Base-by-base conservation (phyloP, 2,888 invertebrate species). In the Spatulosminthurus flaviceps region DNA sequence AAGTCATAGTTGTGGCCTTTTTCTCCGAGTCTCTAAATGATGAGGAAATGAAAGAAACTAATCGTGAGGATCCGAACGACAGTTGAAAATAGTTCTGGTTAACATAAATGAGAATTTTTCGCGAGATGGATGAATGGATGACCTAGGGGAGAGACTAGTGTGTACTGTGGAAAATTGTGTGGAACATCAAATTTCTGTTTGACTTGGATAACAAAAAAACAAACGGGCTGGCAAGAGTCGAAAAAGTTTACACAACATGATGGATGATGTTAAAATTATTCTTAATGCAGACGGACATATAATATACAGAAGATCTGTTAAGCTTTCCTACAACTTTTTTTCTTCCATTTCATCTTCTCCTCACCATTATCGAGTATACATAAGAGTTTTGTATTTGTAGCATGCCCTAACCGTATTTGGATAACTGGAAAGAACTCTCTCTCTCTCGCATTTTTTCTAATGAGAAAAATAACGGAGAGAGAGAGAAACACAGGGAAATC, bases 191-290 rank as follows among this genome's bases (percentile, higher is more conserved):
- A 69, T 71, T 29, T 76, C 81, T 81, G 79, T 79, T 78, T 78
- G 81, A 76, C 78, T 81, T 79, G 78, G 79, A 81, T 72, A 78
- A 77, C 75, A 81, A 75, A 66, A 79, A 75, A 80, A 74, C 66
- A 77, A 79, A 79, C 70, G 34, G 71, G 81, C 71, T 69, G 74
- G 80, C 72, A 71, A 78, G 71, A 76, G 73, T 41, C 64, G 74
- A 79, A 79, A 81, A 77, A 74, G 79, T 81, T 79, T 81, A 81
- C 81, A 81, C 79, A 81, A 76, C 61, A 81, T 81, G 81, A 81
- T 81, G 81, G 81, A 81, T 81, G 81, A 79, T 76, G 79, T 71
- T 78, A 67, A 79, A 81, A 81, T 81, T 79, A 81, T 81, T 81
- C 71, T 81, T 79, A 81, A 81, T 81, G 81, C 79, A 81, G 81